phyloP scores from a whole-genome alignment of 2,797 vertebrate genomes.

The Manis crassicaudata region DNA sequence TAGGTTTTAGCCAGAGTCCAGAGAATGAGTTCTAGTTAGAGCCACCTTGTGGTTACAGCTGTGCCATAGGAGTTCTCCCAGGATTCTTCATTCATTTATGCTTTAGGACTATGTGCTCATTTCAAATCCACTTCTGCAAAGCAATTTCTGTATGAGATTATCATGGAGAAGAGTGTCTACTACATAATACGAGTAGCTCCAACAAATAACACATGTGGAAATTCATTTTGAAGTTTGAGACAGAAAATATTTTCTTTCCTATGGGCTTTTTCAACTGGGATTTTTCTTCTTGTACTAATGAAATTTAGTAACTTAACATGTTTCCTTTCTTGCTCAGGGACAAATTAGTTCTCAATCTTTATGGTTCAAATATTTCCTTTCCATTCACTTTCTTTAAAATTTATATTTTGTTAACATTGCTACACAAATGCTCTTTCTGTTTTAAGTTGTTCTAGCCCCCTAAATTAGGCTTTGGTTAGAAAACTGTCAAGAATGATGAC shows the following conservation, averaged over 20 bases:
- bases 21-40: neutral
- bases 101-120: neutral
- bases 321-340: neutral
- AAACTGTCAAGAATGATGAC: neutral
- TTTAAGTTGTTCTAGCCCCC: neutral
- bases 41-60: neutral
- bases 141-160: neutral
- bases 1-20: neutral
- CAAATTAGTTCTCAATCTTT: neutral
- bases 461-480: neutral
- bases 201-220: neutral
- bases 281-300: neutral
- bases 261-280: neutral
- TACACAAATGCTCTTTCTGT: neutral
- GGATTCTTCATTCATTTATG: neutral
- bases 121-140: neutral
- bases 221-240: neutral
- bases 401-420: neutral
- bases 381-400: neutral
- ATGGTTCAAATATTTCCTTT: neutral
- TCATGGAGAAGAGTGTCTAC: neutral
- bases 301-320: neutral
- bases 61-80: neutral
- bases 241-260: neutral
- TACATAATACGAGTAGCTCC: neutral